phyloP scores from a whole-genome alignment of 2,797 vertebrate species.

The Acipenser transmontanus region DNA sequence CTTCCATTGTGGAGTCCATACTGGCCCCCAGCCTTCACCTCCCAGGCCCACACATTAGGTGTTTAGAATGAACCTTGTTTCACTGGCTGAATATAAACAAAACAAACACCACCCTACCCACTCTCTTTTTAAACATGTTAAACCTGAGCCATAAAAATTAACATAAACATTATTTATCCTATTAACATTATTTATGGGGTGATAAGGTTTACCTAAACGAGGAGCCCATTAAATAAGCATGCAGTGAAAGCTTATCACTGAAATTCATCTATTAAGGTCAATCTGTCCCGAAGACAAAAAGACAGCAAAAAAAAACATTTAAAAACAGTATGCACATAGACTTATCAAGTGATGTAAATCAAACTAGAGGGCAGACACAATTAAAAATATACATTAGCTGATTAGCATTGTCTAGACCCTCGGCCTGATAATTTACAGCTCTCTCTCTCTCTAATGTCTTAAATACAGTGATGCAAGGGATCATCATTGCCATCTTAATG shows the following conservation, averaged over 20 bases:
- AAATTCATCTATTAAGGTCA: background rate
- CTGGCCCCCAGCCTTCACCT: no score
- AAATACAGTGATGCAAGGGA: conserved; percentile 48
- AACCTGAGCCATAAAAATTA: conserved; percentile 29
- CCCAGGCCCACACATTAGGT: conserved; percentile 30
- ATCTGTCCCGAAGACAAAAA: conserved; percentile 9
- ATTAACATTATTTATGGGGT: conserved; percentile 30
- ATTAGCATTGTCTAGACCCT: conserved; percentile 43
- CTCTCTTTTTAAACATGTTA: conserved; percentile 4
- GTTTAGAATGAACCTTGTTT: conserved; percentile 26
- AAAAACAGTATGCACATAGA: conserved; percentile 31
- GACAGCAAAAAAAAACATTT: background rate
- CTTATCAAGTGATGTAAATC: background rate
- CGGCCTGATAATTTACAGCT: conserved; percentile 38
- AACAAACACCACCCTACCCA: background rate
- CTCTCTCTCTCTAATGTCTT: conserved; percentile 44
- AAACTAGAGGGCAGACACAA: conserved; percentile 48
- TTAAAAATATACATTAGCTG: conserved; percentile 47
- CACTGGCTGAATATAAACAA: conserved; percentile 34
- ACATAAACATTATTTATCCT: conserved; percentile 30
- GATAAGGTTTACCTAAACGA: conserved; percentile 11
- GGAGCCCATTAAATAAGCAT: conserved; percentile 8
- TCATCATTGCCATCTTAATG: conserved; percentile 61
- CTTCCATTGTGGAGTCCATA: no score
- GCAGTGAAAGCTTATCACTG: background rate